Evolutionary conservation across 2,113 vertebrate genomes (phyloP).

Genomic region (Tragelaphus scriptus): DNA sequence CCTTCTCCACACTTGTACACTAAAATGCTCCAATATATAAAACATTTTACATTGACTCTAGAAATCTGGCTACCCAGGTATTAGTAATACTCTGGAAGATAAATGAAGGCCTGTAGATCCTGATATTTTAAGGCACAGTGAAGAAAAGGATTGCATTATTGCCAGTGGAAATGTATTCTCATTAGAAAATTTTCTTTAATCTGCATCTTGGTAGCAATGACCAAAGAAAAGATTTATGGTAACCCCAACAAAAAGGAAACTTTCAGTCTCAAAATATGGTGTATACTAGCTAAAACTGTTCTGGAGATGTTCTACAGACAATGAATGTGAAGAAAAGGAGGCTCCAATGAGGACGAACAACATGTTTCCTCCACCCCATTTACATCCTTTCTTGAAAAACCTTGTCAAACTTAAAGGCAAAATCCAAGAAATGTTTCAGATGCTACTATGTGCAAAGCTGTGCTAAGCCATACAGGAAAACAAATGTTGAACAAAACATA

Average conservation of each 20-base stretch:
- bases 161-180: neutral
- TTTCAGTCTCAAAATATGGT: neutral
- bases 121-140: neutral
- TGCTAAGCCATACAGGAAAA: neutral
- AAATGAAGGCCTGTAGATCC: neutral
- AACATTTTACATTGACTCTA: neutral
- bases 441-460: neutral
- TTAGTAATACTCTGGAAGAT: neutral
- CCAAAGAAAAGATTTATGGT: neutral
- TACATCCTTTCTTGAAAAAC: neutral
- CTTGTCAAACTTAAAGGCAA: neutral
- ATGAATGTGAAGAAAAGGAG: neutral
- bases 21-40: neutral
- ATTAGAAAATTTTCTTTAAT: neutral
- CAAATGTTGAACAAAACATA: neutral
- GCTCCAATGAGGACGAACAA: neutral
- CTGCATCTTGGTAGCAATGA: neutral
- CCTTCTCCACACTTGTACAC: neutral
- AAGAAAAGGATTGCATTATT: neutral
- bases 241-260: neutral
- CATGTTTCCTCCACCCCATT: neutral
- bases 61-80: neutral
- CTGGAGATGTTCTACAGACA: neutral
- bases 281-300: neutral
- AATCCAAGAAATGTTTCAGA: neutral